These are phyloP conservation scores for Romanogobio albipinnatus DNA, from an alignment of 2,113 vertebrate species.

Conservation along the genomic window DNA sequence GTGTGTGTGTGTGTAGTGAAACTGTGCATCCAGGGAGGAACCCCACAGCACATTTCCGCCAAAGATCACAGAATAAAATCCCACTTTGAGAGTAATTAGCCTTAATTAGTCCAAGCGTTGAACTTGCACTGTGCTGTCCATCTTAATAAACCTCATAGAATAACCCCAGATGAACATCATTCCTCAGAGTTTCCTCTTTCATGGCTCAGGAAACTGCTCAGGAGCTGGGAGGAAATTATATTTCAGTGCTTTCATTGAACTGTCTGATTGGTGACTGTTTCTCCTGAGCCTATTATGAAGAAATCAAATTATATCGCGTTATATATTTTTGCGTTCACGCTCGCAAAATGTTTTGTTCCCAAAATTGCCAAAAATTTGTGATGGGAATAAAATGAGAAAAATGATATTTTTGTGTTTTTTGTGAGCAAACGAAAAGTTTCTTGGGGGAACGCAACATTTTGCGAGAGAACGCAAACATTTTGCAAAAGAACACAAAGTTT, in stretches of 20 bases:
- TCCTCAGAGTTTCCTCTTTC: not conserved
- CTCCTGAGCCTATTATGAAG: not conserved
- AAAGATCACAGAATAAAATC: not conserved
- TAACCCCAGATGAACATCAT: not conserved
- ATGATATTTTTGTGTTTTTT: too few relatives aligned
- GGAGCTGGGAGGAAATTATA: too few relatives aligned
- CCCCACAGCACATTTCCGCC: not conserved
- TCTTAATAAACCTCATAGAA: conserved; percentile 9
- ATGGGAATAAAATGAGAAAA: too few relatives aligned
- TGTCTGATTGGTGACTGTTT: not conserved
- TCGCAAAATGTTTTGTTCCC: too few relatives aligned
- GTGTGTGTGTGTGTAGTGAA: not conserved
- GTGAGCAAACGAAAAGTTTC: too few relatives aligned
- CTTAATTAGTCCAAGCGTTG: conserved; percentile 5
- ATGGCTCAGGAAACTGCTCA: not conserved
- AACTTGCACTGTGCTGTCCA: not conserved
- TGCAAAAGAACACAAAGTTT: too few relatives aligned
- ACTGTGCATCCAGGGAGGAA: not conserved
- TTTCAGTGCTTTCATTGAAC: not conserved
- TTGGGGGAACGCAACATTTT: too few relatives aligned
- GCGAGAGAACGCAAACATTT: too few relatives aligned
- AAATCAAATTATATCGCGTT: not conserved
- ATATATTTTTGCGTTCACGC: too few relatives aligned
- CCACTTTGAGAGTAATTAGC: conserved; percentile 11
- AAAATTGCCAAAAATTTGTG: too few relatives aligned